Evolutionary conservation across 2,888 invertebrate genomes (phyloP).

Genomic region (Raillietiella orientalis): DNA sequence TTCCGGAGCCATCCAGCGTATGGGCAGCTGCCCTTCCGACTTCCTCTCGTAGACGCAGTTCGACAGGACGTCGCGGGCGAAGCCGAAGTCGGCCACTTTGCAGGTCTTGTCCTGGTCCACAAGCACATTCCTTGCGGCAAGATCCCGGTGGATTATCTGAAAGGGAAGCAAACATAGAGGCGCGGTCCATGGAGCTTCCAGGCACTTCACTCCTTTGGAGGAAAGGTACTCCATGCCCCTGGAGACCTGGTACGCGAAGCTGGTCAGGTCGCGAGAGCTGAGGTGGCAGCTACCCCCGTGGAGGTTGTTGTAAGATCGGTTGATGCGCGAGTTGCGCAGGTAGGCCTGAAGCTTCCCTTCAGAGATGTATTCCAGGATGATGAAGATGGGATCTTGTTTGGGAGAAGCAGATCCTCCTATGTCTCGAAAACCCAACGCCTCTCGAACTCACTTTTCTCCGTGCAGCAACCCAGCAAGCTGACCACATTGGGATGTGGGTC

Average conservation of each 20-base stretch:
- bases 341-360: constrained; percentile 66
- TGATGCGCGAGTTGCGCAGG: constrained; percentile 48
- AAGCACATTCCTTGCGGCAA: constrained; percentile 60
- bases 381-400: constrained; percentile 42
- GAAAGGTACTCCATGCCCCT: constrained; percentile 62
- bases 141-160: constrained; percentile 46
- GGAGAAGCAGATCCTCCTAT: neutral
- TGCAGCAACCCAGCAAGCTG: constrained; percentile 53
- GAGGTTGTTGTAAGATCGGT: constrained; percentile 42
- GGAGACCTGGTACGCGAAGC: constrained; percentile 68
- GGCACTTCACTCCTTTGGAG: constrained; percentile 36
- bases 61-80: constrained; percentile 56
- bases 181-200: constrained; percentile 1
- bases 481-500: constrained; percentile 74
- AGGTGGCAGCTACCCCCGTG: constrained; percentile 14
- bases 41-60: constrained; percentile 19
- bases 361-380: constrained; percentile 68
- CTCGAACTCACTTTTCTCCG: constrained; percentile 24
- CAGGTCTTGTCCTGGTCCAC: constrained; percentile 58
- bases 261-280: constrained; percentile 54
- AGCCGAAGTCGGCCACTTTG: constrained; percentile 79
- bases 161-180: constrained; percentile 11
- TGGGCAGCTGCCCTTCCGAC: constrained; percentile 12
- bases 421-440: neutral
- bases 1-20: constrained; percentile 83